Percentiles rank a stretch among this genome's conserved stretches.
Evolutionary conservation across 2,888 invertebrate genomes (phyloP).

Genomic region (Ypsolopha sequella): DNA sequence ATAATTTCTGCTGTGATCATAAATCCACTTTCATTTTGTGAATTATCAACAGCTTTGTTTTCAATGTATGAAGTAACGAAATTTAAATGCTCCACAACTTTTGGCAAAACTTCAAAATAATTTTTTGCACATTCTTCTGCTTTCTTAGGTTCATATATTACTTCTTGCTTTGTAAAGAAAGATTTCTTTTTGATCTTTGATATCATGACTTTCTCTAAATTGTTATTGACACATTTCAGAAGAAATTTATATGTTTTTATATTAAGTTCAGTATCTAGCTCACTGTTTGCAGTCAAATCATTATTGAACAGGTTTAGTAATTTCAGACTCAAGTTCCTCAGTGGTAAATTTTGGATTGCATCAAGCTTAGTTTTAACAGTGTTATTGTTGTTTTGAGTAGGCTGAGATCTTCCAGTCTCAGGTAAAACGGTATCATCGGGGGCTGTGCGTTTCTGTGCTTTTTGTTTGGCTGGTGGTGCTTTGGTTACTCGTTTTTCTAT

Average conservation of each 20-base stretch:
- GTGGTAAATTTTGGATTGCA: slow-evolving; percentile 28
- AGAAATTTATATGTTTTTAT: slow-evolving; percentile 40
- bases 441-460: slow-evolving; percentile 24
- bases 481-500: slow-evolving; percentile 25
- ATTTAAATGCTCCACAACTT: slow-evolving; percentile 37
- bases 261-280: slow-evolving; percentile 28
- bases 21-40: slow-evolving; percentile 26
- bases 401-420: slow-evolving; percentile 42
- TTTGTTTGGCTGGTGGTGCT: slow-evolving; percentile 23
- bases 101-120: slow-evolving; percentile 36
- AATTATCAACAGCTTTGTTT: slow-evolving; percentile 19
- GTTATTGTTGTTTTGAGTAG: slow-evolving; percentile 29
- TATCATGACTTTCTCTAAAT: slow-evolving; percentile 36
- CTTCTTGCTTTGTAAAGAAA: slow-evolving; percentile 40
- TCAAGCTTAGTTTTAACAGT: slow-evolving; percentile 34
- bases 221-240: slow-evolving; percentile 34
- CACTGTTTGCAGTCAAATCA: slow-evolving; percentile 29
- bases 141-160: slow-evolving; percentile 34
- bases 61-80: slow-evolving; percentile 34
- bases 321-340: slow-evolving; percentile 39
- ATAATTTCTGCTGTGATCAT: slow-evolving; percentile 29
- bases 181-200: slow-evolving; percentile 49
- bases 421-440: slow-evolving; percentile 42
- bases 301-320: slow-evolving; percentile 38
- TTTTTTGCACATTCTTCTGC: slow-evolving; percentile 42